These are phyloP conservation scores for Harpagifer antarcticus DNA, from an alignment of 2,797 vertebrate species.

Conservation along the genomic window DNA sequence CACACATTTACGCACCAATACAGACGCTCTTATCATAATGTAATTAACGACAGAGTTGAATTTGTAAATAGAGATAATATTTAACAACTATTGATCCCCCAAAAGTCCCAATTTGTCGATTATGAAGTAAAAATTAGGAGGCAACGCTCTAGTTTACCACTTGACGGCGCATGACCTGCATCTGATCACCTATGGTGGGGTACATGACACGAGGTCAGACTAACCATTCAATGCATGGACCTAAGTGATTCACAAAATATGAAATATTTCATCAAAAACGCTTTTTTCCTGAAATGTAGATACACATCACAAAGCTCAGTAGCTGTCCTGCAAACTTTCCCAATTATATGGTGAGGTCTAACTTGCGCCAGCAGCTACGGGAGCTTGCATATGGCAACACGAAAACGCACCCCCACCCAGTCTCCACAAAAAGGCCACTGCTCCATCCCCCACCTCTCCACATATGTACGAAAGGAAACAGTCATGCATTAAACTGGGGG, in stretches of 20 bases:
- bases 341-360: conserved; percentile 57
- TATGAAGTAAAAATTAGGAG: neutral
- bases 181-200: conserved; percentile 60
- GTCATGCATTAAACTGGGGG: conserved; percentile 92
- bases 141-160: conserved; percentile 50
- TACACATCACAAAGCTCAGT: fast-evolving
- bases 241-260: neutral
- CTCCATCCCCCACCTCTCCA: conserved; percentile 85
- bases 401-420: conserved; percentile 84
- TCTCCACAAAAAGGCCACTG: conserved; percentile 68
- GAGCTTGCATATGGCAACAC: conserved; percentile 82
- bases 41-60: neutral
- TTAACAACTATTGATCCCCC: neutral
- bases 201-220: conserved; percentile 70
- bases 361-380: conserved; percentile 61
- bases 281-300: no score
- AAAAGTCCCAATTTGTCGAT: neutral
- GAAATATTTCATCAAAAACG: neutral
- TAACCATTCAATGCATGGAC: neutral
- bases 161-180: conserved; percentile 72
- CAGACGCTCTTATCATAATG: neutral
- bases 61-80: neutral
- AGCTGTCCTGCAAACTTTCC: neutral
- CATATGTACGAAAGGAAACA: conserved; percentile 94
- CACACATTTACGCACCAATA: neutral